Percentiles rank a stretch among this genome's conserved stretches.
These are phyloP conservation scores for Epinotia bilunana DNA, from an alignment of 2,888 invertebrate genomes.

Conservation along the genomic window DNA sequence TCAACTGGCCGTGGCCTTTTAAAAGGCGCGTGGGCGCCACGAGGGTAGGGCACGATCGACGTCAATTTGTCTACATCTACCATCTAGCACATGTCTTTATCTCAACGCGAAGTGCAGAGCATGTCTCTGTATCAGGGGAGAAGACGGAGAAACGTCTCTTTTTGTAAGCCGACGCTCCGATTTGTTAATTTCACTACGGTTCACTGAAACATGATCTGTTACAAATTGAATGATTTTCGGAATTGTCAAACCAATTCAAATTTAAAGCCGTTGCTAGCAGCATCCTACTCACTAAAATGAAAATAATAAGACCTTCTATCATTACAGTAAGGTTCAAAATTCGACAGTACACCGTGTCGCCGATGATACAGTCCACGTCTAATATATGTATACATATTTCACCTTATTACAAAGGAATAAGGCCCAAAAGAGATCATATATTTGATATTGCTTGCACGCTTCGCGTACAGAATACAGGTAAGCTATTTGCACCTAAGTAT, in stretches of 20 bases:
- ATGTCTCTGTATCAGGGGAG: too few relatives aligned
- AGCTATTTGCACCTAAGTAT: slow-evolving; percentile 29
- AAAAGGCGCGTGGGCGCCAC: too few relatives aligned
- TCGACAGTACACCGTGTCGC: not conserved
- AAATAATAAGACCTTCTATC: too few relatives aligned
- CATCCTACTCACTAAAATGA: not conserved
- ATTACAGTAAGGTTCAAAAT: not conserved
- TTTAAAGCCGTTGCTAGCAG: not conserved
- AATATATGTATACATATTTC: not conserved
- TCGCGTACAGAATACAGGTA: not conserved
- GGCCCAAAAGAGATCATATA: not conserved
- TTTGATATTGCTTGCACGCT: too few relatives aligned
- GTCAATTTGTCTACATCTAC: too few relatives aligned
- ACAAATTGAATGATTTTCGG: not conserved
- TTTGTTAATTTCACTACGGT: not conserved
- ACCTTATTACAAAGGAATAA: not conserved
- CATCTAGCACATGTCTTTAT: too few relatives aligned
- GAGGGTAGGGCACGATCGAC: too few relatives aligned
- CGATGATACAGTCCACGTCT: not conserved
- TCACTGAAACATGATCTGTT: not conserved
- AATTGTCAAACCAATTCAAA: not conserved
- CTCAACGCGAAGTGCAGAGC: too few relatives aligned
- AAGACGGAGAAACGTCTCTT: too few relatives aligned
- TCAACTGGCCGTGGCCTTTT: too few relatives aligned
- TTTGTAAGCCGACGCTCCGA: not conserved